phyloP scores from a whole-genome alignment of 2,797 vertebrate genomes.

The Pseudocheirus occidentalis region DNA sequence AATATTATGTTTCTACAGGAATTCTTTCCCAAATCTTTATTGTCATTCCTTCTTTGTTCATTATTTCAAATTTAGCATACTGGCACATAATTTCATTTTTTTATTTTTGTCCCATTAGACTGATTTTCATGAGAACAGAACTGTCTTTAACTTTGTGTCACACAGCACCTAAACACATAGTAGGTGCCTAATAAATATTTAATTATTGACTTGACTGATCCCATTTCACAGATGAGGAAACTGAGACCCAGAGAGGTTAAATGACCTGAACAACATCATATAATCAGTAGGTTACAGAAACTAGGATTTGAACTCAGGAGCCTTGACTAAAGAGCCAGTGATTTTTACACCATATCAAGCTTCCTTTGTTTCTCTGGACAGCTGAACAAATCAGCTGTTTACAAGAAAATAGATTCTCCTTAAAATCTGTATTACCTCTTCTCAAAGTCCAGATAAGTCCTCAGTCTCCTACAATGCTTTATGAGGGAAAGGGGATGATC shows the following conservation, averaged over 20 bases:
- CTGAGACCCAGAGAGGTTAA: neutral
- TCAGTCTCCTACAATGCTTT: constrained; percentile 29
- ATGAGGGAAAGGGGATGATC: neutral
- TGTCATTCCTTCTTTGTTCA: neutral
- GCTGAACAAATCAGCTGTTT: neutral
- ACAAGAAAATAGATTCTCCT: constrained; percentile 39
- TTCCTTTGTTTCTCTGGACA: neutral
- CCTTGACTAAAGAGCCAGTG: neutral
- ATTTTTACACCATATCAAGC: neutral
- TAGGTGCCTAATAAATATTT: neutral
- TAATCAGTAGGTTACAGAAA: neutral
- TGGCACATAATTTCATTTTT: neutral
- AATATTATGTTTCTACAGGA: neutral
- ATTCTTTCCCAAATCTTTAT: neutral
- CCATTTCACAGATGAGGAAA: constrained; percentile 43
- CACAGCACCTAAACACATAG: neutral
- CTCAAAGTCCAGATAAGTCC: neutral
- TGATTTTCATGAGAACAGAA: neutral
- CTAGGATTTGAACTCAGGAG: neutral
- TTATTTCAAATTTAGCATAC: neutral
- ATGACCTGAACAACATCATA: neutral
- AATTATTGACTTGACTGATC: neutral
- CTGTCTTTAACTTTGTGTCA: neutral
- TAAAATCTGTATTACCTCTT: neutral
- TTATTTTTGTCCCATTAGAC: neutral